phyloP scores from a whole-genome alignment of 1,140 invertebrate genomes.

The Cydia splendana region DNA sequence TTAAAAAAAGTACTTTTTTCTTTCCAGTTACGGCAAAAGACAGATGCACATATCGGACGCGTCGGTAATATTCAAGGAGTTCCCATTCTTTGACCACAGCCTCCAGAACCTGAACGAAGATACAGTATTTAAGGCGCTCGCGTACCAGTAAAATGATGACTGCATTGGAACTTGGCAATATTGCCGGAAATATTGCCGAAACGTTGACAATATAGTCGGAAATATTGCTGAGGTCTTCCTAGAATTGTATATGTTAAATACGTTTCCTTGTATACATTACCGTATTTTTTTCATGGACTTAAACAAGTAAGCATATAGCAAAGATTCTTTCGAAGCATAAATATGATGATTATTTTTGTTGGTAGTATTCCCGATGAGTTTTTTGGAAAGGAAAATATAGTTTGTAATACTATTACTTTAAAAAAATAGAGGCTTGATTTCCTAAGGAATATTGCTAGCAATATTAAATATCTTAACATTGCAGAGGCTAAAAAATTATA shows the following conservation, averaged over 20 bases:
- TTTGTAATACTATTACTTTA: too few relatives aligned
- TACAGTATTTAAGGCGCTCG: constrained; percentile 59
- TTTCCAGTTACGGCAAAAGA: constrained; percentile 70
- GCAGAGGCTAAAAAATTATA: background rate
- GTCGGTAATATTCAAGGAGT: constrained; percentile 69
- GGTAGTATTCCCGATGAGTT: too few relatives aligned
- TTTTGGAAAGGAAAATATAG: too few relatives aligned
- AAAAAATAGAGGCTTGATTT: background rate
- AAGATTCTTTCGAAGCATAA: background rate
- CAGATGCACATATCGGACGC: constrained; percentile 75
- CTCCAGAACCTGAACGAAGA: constrained; percentile 58
- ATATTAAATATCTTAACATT: background rate
- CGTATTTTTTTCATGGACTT: too few relatives aligned
- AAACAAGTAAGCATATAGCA: background rate
- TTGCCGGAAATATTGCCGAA: background rate
- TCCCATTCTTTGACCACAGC: constrained; percentile 62
- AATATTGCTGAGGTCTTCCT: background rate
- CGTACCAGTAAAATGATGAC: constrained; percentile 56
- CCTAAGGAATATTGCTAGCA: background rate
- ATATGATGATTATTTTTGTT: background rate
- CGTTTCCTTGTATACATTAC: background rate
- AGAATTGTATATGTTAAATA: background rate
- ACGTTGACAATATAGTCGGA: background rate
- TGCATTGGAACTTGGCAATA: background rate
- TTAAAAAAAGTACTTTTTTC: constrained; percentile 33